Conservation (phyloP, 2,888 invertebrate genomes). For the Hyalella azteca region DNA sequence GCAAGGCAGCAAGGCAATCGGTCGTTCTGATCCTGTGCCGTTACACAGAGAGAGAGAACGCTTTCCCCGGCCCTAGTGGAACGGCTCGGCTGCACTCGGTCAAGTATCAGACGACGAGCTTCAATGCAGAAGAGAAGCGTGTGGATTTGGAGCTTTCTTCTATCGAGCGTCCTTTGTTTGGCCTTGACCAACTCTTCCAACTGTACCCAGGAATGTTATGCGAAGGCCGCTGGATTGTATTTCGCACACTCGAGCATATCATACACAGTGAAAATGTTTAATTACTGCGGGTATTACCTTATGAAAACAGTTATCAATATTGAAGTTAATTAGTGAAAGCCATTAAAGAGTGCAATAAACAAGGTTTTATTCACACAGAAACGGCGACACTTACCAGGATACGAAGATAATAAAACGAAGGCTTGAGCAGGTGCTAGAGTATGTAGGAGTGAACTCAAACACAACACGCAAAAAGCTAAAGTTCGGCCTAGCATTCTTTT, state of each 20-base stretch:
- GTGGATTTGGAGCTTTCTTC: not conserved
- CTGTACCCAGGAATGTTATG: too few relatives aligned
- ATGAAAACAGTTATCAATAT: too few relatives aligned
- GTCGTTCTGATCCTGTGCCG: not conserved
- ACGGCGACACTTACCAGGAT: slow-evolving; percentile 57
- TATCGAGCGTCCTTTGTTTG: slow-evolving; percentile 9
- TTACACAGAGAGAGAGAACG: slow-evolving; percentile 16
- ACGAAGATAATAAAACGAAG: slow-evolving; percentile 54
- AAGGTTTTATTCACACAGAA: too few relatives aligned
- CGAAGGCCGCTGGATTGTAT: too few relatives aligned
- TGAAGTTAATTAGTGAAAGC: too few relatives aligned
- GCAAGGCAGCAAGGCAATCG: not conserved
- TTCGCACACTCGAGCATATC: too few relatives aligned
- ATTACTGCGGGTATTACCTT: too few relatives aligned
- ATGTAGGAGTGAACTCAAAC: slow-evolving; percentile 46
- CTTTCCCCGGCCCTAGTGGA: slow-evolving; percentile 15
- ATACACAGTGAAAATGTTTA: too few relatives aligned
- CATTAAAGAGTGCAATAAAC: too few relatives aligned
- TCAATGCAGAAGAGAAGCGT: not conserved
- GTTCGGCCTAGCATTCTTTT: not conserved
- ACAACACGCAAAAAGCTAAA: not conserved
- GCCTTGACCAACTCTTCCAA: not conserved
- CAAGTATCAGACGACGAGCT: not conserved
- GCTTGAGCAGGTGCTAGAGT: slow-evolving; percentile 52
- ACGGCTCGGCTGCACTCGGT: not conserved